Conservation (phyloP, 2,113 vertebrate species). For the Sorex fumeus region DNA sequence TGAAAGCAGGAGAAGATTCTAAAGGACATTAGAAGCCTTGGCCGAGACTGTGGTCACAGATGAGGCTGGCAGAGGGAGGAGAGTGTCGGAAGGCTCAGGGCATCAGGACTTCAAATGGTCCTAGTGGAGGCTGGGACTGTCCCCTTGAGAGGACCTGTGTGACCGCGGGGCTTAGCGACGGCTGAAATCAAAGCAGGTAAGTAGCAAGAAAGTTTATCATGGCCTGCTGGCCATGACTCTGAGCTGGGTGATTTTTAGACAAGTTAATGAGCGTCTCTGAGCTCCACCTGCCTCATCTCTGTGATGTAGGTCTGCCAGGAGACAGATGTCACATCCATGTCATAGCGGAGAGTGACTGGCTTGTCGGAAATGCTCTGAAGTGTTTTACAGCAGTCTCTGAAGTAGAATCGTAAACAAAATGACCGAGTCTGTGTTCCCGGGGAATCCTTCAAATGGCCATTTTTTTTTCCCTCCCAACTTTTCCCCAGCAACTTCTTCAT, state of each 20-base stretch:
- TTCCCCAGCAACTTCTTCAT: not conserved
- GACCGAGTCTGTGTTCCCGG: not conserved
- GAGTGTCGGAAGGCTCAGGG: not conserved
- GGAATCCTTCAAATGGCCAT: not conserved
- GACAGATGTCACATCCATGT: too few relatives aligned
- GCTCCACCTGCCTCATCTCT: not conserved
- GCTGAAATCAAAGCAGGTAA: not conserved
- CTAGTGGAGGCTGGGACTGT: not conserved
- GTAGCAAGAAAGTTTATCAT: not conserved
- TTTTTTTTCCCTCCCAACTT: not conserved
- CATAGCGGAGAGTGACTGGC: not conserved
- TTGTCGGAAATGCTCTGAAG: not conserved
- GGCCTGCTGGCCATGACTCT: not conserved
- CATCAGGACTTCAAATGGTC: not conserved
- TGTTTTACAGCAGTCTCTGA: slow-evolving; percentile 14
- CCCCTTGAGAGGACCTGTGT: not conserved
- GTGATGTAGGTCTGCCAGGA: not conserved
- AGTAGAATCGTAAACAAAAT: not conserved
- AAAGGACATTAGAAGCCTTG: not conserved
- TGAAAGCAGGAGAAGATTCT: not conserved
- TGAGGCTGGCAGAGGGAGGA: not conserved
- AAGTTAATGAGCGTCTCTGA: slow-evolving; percentile 2
- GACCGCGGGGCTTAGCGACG: not conserved
- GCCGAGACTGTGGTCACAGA: not conserved
- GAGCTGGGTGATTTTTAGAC: not conserved